These are phyloP conservation scores for Leuciscus idus DNA, from an alignment of 2,113 vertebrate species.

Conservation along the genomic window DNA sequence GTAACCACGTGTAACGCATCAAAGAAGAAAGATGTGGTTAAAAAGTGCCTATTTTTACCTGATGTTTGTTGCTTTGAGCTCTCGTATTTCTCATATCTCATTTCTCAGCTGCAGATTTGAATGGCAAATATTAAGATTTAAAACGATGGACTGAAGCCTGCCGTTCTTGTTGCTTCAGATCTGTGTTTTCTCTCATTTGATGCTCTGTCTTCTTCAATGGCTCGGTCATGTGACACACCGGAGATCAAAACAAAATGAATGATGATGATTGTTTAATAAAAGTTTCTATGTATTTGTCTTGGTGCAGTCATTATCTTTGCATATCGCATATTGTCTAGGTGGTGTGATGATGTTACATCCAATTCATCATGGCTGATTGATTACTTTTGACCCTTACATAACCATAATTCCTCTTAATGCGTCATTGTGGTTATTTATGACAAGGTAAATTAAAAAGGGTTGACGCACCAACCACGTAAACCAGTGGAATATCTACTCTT, in stretches of 20 bases:
- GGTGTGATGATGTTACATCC: neutral
- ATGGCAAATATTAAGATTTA: neutral
- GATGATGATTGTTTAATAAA: slow-evolving; percentile 62
- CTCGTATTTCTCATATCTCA: neutral
- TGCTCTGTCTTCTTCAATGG: slow-evolving; percentile 1
- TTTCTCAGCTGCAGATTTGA: neutral
- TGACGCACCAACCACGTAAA: neutral
- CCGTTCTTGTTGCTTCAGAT: neutral
- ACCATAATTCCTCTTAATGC: neutral
- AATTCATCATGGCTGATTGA: neutral
- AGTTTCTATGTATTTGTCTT: slow-evolving; percentile 59
- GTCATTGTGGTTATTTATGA: slow-evolving; percentile 17
- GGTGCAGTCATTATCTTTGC: neutral
- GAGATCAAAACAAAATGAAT: slow-evolving; percentile 49
- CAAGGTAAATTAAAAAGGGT: neutral
- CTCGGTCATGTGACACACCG: slow-evolving; percentile 22
- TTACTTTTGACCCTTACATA: neutral
- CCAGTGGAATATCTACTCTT: neutral
- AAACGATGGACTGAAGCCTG: neutral
- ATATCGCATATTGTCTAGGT: neutral
- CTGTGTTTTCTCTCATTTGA: neutral
- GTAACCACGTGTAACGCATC: too few species aligned
- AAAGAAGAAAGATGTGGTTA: neutral
- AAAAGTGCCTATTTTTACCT: slow-evolving; percentile 51
- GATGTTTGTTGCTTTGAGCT: neutral